Base-by-base conservation (phyloP, 1,140 invertebrate genomes). In the Pachypsylla venusta region DNA sequence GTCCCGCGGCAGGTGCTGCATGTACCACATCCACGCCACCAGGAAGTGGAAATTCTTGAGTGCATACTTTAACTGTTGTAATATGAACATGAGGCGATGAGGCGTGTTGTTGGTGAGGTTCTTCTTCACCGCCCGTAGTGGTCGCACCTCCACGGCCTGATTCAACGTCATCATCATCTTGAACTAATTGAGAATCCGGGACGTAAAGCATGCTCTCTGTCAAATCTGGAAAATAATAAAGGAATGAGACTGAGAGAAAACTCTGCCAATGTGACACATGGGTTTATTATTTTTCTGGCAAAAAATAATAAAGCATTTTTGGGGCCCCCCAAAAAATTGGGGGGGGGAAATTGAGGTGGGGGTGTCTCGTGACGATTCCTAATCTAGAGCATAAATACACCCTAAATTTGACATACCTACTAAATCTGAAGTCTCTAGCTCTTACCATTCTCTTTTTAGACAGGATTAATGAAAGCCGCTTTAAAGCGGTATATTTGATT, bases 1-100 rank as follows among this genome's bases (percentile, higher is more conserved):
- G 94, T 1, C 95, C 94, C 2, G 93, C 94, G 1, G 94, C 89
- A 3, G 93, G 89, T 0, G 88, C 82, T 1, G 92, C 93, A 71
- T 92, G 87, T 57, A 93, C 82, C 2, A 96, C 77, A 70, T 93
- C 87, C 13, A 97, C 91, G 26, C 87, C 89, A 60, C 89, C 82
- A 0, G 92, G 92, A 20, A 97, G 70, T 0, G 87, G 83, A 35
- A 97, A 73, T 54, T 85, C 81, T 71, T 93, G 87, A 12, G 84
- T 84, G 69, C 87, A 92, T 5, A 72, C 82, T 73, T 83, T 85
- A 1, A 77, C 78, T 1, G 81, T 85, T 30, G 75, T 79, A 40
- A 83, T 82, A 35, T 77, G 70, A 57, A 85, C 78, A 65, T 78
- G 77, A 39, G 75, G 75, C n/a, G 54, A 27, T 10, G 55, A 25